Percentiles rank a stretch among this genome's conserved stretches.
Evolutionary conservation across 2,888 invertebrate genomes (phyloP).

Genomic region (Cloeon dipterum): DNA sequence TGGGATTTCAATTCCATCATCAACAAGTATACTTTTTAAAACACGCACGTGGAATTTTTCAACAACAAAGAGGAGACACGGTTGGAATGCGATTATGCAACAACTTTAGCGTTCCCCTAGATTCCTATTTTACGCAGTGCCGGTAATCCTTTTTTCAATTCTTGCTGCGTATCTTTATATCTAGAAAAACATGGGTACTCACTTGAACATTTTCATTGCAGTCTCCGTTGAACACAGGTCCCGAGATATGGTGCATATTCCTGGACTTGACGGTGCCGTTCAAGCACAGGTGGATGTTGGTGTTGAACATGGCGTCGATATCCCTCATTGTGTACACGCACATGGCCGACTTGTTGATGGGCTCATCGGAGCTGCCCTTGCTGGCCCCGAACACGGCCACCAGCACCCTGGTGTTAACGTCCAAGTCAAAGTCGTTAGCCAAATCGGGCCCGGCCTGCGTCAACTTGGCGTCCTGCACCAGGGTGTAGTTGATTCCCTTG

Average conservation of each 20-base stretch:
- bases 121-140: too few relatives aligned
- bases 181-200: slow-evolving; percentile 15
- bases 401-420: slow-evolving; percentile 56
- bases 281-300: slow-evolving; percentile 94
- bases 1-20: too few relatives aligned
- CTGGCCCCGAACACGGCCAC: slow-evolving; percentile 80
- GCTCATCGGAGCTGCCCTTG: slow-evolving; percentile 64
- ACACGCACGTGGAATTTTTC: too few relatives aligned
- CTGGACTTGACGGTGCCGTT: slow-evolving; percentile 83
- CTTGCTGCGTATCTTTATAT: too few relatives aligned
- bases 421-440: slow-evolving; percentile 57
- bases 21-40: too few relatives aligned
- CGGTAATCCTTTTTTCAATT: too few relatives aligned
- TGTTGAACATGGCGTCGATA: slow-evolving; percentile 80
- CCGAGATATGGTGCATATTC: slow-evolving; percentile 78
- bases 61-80: too few relatives aligned
- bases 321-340: slow-evolving; percentile 81
- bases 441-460: slow-evolving; percentile 63
- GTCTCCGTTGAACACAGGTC: slow-evolving; percentile 73
- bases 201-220: slow-evolving; percentile 70
- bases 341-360: slow-evolving; percentile 62
- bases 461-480: slow-evolving; percentile 82
- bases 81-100: too few relatives aligned
- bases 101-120: too few relatives aligned
- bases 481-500: slow-evolving; percentile 51